phyloP scores from a whole-genome alignment of 92 coral and sea anemone species.

The Palythoa heliodiscus region DNA sequence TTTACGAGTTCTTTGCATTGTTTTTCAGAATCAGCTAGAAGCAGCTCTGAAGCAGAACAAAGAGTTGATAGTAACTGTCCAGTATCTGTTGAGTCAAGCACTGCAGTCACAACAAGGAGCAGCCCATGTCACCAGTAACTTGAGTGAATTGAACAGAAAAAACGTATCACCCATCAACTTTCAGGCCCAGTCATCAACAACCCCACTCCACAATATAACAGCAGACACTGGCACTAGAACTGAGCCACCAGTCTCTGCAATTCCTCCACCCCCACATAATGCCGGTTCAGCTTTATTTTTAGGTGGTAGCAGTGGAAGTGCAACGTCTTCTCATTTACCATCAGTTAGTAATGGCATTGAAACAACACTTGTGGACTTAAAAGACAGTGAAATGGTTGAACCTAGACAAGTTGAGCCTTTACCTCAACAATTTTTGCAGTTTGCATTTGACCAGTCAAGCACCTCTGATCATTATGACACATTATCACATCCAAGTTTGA shows the following conservation, averaged over 20 bases:
- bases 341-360: constrained; percentile 21
- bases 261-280: constrained; percentile 73
- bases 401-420: constrained; percentile 66
- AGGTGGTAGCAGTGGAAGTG: constrained; percentile 44
- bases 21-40: constrained; percentile 79
- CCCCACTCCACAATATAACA: constrained; percentile 31
- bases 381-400: constrained; percentile 69
- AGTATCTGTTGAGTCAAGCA: constrained; percentile 82
- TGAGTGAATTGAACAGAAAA: constrained; percentile 48
- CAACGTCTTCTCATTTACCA: constrained; percentile 17
- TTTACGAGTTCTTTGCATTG: background rate
- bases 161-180: constrained; percentile 3
- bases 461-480: constrained; percentile 57
- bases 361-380: constrained; percentile 53
- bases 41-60: constrained; percentile 89
- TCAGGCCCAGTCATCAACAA: constrained; percentile 48
- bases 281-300: constrained; percentile 68
- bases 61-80: constrained; percentile 83
- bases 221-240: constrained; percentile 51
- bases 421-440: constrained; percentile 84
- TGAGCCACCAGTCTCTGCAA: constrained; percentile 69
- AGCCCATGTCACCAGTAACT: background rate
- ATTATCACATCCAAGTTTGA: constrained; percentile 46
- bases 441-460: constrained; percentile 75
- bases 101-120: constrained; percentile 64